Base-by-base conservation (phyloP, 2,888 invertebrate species). In the Brenthis hecate region DNA sequence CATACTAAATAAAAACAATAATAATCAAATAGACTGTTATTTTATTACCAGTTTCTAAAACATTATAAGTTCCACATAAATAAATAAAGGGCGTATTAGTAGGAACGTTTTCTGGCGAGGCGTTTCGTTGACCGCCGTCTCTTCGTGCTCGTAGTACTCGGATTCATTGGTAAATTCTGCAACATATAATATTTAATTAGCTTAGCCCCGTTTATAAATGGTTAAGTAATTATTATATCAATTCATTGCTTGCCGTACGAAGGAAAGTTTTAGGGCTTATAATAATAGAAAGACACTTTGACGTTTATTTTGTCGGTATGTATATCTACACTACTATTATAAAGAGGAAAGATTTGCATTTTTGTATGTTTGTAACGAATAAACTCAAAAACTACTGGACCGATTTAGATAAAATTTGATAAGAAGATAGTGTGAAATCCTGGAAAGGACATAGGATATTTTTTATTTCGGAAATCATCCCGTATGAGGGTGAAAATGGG, bases 31-130 rank as follows among this genome's bases (percentile, higher is more conserved):
- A 43, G 8, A 43, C 11, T 11, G 51, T n/a, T 16, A 16, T 53
- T 16, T 53, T 8, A 16, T 53, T 8, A n/a, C 1, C 2, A 19
- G 13, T 47, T 1, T 13, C 23, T 60, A 50, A 5, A 8, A 28
- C 14, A 1, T 19, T 19, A 3, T 19, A 58, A 48, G 23, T 50
- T 32, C 6, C 23, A 32, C 28, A 23, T 28, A 11, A 36, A 16
- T n/a, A 16, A 56, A n/a, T n/a, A n/a, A 43, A 16, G 6, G 13
- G 32, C 36, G n/a, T 43, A 32, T 71, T 50, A 79, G 65, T 75
- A 78, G 2, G 80, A 80, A 48, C 74, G 76, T 65, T 82, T 83
- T 54, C 73, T 78, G 2, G 72, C 67, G 0, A 82, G 68, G n/a
- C 76, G 70, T 63, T 78, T 80, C 63, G 68, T 62, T 2, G 72